These are phyloP conservation scores for Caloenas nicobarica DNA, from an alignment of 2,113 vertebrate genomes.

Conservation along the genomic window DNA sequence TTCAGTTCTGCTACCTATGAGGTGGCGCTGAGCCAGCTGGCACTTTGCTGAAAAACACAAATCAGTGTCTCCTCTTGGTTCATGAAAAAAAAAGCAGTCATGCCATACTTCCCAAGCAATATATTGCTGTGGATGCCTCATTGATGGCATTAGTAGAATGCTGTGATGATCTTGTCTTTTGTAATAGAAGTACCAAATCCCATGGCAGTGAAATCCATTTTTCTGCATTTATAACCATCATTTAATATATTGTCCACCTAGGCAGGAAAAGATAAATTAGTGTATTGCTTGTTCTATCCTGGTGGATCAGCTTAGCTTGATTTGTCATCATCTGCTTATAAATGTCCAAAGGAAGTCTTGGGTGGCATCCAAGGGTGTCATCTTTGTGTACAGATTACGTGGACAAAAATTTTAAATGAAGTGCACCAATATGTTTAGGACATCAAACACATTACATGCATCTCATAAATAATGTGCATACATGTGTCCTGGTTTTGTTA, in stretches of 20 bases:
- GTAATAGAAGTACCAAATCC: background rate
- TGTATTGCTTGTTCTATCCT: background rate
- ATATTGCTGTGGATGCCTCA: background rate
- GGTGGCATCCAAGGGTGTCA: background rate
- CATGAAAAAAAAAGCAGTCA: background rate
- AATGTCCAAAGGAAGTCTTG: background rate
- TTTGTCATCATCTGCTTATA: background rate
- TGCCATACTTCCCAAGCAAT: background rate
- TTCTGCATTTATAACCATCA: background rate
- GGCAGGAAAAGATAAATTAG: background rate
- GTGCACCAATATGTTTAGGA: background rate
- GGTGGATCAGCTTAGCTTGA: background rate
- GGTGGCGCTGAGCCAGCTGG: background rate
- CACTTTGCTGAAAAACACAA: background rate
- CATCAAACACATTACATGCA: background rate
- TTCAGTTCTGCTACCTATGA: background rate
- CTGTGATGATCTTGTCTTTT: background rate
- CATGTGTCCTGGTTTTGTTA: too few species aligned
- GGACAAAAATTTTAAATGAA: background rate
- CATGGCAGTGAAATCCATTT: background rate
- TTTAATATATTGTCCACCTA: background rate
- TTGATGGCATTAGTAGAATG: background rate
- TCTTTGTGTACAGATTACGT: background rate
- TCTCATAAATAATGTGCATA: background rate
- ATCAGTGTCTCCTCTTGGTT: background rate